Conservation (phyloP, 2,113 vertebrate species). For the Merops nubicus region DNA sequence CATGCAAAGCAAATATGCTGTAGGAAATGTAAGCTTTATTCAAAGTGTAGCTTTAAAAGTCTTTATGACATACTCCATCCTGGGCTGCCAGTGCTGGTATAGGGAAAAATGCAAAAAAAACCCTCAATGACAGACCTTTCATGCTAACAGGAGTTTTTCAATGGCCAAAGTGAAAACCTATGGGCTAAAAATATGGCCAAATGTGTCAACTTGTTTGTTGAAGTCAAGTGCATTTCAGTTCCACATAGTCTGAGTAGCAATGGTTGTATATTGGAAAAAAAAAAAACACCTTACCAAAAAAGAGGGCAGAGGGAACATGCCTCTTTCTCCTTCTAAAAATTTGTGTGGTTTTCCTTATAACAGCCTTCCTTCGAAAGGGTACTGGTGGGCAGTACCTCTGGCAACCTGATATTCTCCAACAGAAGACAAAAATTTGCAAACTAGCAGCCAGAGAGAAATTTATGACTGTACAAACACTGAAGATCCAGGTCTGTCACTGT, state of each 20-base stretch:
- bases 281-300: neutral
- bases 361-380: neutral
- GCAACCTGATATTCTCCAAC: neutral
- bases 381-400: neutral
- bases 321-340: neutral
- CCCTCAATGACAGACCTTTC: neutral
- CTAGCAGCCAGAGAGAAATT: neutral
- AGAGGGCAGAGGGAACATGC: fast-evolving
- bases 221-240: neutral
- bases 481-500: neutral
- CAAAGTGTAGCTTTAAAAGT: neutral
- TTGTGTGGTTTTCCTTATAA: neutral
- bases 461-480: neutral
- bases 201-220: neutral
- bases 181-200: neutral
- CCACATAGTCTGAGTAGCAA: neutral
- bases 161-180: neutral
- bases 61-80: neutral
- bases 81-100: neutral
- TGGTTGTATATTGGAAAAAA: neutral
- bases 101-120: neutral
- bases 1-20: neutral
- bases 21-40: constrained; percentile 25
- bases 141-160: neutral
- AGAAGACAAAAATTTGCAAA: neutral